A percentile compares a stretch with the other conserved stretches of the same genome.
Evolutionary conservation across 1,140 invertebrate genomes (phyloP).

Genomic region (Cephus cinctus): DNA sequence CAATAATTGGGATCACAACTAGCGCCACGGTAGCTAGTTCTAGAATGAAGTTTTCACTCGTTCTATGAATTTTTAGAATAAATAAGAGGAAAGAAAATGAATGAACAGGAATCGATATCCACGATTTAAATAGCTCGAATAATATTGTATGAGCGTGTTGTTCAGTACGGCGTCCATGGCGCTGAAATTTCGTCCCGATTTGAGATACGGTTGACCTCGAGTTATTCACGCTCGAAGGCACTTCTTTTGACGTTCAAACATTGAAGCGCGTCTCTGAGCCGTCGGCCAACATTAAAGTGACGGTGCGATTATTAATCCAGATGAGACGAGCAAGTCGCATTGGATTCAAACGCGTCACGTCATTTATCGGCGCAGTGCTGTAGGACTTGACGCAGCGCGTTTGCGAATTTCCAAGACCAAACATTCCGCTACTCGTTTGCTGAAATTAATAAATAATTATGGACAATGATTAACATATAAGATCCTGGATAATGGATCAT

Average conservation of each 20-base stretch:
- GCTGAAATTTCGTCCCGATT: too few species aligned
- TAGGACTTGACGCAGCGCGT: constrained; percentile 92
- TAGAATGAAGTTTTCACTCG: too few species aligned
- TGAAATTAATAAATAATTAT: constrained; percentile 26
- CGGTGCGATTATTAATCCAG: constrained; percentile 90
- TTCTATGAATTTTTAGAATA: too few species aligned
- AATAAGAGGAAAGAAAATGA: too few species aligned
- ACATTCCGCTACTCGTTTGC: constrained; percentile 78
- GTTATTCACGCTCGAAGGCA: too few species aligned
- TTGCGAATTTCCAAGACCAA: constrained; percentile 87
- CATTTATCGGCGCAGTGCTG: constrained; percentile 87
- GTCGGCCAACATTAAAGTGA: constrained; percentile 89
- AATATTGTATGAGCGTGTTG: too few species aligned
- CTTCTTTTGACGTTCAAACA: constrained; percentile 68
- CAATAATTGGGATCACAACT: too few species aligned
- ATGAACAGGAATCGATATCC: too few species aligned
- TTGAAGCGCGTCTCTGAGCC: constrained; percentile 89
- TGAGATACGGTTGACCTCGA: too few species aligned
- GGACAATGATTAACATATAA: constrained; percentile 13
- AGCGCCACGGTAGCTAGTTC: too few species aligned
- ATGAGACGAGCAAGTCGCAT: constrained; percentile 84
- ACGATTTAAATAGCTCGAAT: too few species aligned
- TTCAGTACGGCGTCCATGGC: too few species aligned
- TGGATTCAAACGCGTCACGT: constrained; percentile 81
- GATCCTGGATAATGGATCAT: constrained; percentile 10